Evolutionary conservation across 2,113 vertebrate genomes (phyloP).

Genomic region (Tragelaphus scriptus): DNA sequence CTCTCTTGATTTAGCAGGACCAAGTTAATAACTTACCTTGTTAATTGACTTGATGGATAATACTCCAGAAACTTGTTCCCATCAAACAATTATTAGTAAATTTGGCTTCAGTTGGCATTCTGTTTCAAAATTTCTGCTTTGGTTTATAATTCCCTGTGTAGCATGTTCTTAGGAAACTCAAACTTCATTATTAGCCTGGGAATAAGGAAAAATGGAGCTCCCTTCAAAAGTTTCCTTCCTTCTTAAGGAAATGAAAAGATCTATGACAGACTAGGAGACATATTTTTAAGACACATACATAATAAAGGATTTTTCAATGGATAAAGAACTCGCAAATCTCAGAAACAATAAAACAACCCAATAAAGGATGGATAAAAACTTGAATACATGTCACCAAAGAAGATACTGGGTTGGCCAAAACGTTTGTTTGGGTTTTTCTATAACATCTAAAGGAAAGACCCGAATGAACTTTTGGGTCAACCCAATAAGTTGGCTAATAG

Average conservation of each 20-base stretch:
- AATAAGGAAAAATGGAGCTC: not conserved
- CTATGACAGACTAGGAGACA: not conserved
- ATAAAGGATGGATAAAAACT: not conserved
- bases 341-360: not conserved
- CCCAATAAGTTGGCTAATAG: not conserved
- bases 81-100: not conserved
- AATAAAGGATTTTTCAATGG: not conserved
- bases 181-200: not conserved
- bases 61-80: not conserved
- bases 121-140: constrained; percentile 9
- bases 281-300: not conserved
- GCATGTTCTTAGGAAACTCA: not conserved
- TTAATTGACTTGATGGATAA: not conserved
- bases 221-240: not conserved
- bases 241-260: not conserved
- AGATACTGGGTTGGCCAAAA: not conserved
- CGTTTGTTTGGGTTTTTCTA: not conserved
- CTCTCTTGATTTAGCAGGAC: not conserved
- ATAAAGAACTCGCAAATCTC: not conserved
- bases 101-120: not conserved
- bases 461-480: not conserved
- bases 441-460: not conserved
- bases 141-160: not conserved
- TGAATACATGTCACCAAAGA: not conserved
- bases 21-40: not conserved